Base-by-base conservation (phyloP, 2,888 invertebrate species). In the Melikaiella ostensackeni region DNA sequence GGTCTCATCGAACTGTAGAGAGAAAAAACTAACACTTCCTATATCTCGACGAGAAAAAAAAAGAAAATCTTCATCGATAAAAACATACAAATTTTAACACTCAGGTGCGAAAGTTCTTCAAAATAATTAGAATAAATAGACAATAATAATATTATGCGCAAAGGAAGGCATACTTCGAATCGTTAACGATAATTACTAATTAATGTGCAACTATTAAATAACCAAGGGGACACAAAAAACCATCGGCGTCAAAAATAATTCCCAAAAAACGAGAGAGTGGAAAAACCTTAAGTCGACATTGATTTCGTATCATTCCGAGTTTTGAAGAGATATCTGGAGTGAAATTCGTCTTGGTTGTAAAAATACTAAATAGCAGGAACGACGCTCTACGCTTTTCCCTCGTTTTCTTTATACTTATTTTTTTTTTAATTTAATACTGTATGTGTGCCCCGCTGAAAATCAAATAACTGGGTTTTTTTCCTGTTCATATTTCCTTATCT, bases 51-150 rank as follows among this genome's bases (percentile, higher is more conserved):
- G 35, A 63, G 63, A 63, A 38, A 21, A 38, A 33, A 63, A 33
- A 19, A 46, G 16, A 30, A n/a, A 8, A 9, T 38, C 16, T 42
- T 16, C 42, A 16, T 13, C 27, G 13, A 46, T n/a, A 70, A 66
- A 66, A 46, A 33, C 30, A 46, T 70, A 55, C 50, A 70, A 70
- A 70, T 55, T 70, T 70, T 19, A 70, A 55, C 66, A 24, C 33
- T 70, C 70, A 50, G 70, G n/a, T 50, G 33, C 5, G 50, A 16
- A 33, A 70, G 9, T 21, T 30, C 46, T 70, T n/a, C 11, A 50
- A 70, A 50, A 70, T 30, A 70, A 70, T 70, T 70, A 30, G 50
- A 70, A 70, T 70, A 70, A 70, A 70, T 70, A 70, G 70, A 33
- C 19, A 55, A 70, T 70, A 66, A 46, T 66, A 66, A 46, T 66